These are phyloP conservation scores for Zootoca vivipara DNA, from an alignment of 2,113 vertebrate species.

Conservation along the genomic window DNA sequence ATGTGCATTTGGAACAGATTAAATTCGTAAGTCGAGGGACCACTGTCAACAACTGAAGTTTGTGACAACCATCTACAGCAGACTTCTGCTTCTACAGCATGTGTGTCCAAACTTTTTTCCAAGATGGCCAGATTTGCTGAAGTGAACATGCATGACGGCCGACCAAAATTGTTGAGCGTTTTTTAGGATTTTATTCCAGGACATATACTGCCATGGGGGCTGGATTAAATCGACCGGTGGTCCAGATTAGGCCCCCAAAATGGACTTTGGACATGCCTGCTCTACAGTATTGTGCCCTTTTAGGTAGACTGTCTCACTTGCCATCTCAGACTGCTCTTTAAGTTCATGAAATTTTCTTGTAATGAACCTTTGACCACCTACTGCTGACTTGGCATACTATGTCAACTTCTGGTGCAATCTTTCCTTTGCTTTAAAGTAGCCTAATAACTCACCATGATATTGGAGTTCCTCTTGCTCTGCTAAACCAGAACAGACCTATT, in stretches of 20 bases:
- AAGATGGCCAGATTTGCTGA: no score
- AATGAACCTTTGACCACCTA: conserved; percentile 39
- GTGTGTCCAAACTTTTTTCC: no score
- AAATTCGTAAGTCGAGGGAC: no score
- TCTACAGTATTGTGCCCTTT: not conserved
- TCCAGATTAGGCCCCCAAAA: no score
- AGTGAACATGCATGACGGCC: no score
- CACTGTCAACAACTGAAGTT: not conserved
- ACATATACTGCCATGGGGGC: no score
- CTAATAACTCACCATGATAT: conserved; percentile 37
- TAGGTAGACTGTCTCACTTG: conserved; percentile 28
- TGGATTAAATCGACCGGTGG: no score
- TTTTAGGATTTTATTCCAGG: no score
- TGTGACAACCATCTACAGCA: not conserved
- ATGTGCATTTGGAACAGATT: no score
- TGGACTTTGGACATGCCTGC: no score
- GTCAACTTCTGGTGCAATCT: conserved; percentile 42
- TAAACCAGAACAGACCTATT: conserved; percentile 50
- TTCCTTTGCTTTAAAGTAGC: conserved; percentile 50
- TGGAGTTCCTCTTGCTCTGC: conserved; percentile 33
- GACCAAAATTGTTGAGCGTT: no score
- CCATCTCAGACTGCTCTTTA: conserved; percentile 33
- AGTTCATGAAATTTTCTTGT: conserved; percentile 43
- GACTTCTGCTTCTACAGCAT: not conserved
- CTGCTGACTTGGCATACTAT: conserved; percentile 43